Percentiles rank a stretch among this genome's conserved stretches.
phyloP scores from a whole-genome alignment of 2,888 invertebrate species.

The Cataglyphis altisquamis region DNA sequence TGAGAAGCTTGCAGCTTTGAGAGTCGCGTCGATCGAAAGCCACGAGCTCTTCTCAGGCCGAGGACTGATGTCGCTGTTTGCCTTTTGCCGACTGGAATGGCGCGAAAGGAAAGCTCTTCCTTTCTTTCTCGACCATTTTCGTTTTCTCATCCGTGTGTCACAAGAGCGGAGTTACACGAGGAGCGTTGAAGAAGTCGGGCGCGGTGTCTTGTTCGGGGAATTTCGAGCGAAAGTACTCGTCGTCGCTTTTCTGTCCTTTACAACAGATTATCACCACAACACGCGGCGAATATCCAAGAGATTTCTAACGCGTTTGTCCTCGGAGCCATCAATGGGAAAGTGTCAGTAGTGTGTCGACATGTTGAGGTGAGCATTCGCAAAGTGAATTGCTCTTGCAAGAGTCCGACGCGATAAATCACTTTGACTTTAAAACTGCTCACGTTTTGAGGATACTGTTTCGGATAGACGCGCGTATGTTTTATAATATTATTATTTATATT shows the following conservation, averaged over 20 bases:
- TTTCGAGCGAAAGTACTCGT: conserved; percentile 24
- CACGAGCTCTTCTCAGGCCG: conserved; percentile 25
- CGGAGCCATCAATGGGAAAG: conserved; percentile 40
- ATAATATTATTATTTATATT: not conserved
- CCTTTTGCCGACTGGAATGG: conserved; percentile 7
- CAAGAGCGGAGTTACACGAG: conserved; percentile 46
- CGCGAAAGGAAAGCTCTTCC: conserved; percentile 26
- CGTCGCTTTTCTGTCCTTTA: conserved; percentile 49
- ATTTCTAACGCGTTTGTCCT: conserved; percentile 17
- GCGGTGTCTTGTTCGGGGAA: not conserved
- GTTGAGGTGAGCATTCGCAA: conserved; percentile 22
- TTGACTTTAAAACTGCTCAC: conserved; percentile 15
- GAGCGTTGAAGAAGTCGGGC: conserved; percentile 48
- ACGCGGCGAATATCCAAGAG: not conserved
- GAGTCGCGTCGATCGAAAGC: conserved; percentile 53
- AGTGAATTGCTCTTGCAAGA: conserved; percentile 21
- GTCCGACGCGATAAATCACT: conserved; percentile 20
- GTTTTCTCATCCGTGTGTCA: not conserved
- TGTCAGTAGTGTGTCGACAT: conserved; percentile 9
- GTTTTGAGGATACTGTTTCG: not conserved
- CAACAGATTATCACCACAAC: conserved; percentile 61
- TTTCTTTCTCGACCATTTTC: not conserved
- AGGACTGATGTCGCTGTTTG: conserved; percentile 31
- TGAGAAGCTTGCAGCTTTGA: conserved; percentile 42
- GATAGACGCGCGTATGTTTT: not conserved